Base-by-base conservation (phyloP, 1,140 invertebrate genomes). In the Aphelinus atriplicis region DNA sequence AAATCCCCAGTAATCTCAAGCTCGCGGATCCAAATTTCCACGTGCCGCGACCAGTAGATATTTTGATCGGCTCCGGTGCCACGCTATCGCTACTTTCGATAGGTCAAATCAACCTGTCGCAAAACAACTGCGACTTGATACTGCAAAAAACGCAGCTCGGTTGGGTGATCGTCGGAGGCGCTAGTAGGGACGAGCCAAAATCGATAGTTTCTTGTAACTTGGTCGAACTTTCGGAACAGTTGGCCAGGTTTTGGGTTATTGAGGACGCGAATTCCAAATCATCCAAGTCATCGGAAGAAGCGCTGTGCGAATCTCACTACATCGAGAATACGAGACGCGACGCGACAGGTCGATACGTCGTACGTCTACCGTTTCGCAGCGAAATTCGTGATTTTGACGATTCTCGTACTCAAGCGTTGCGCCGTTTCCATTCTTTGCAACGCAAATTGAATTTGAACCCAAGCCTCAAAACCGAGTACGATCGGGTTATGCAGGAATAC, bases 21-120 rank as follows among this genome's bases (percentile, higher is more conserved):
- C 26, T 69, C 4, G 67, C 67, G 1, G 67, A 69, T 48, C 67
- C 67, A 4, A 2, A 47, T n/a, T 69, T 69, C 48, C 55, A 69
- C 47, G 5, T 5, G 4, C 67, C 67, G 2, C 1, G n/a, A n/a
- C n/a, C n/a, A n/a, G 58, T n/a, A n/a, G n/a, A n/a, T n/a, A n/a
- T n/a, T n/a, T n/a, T n/a, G n/a, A n/a, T n/a, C n/a, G n/a, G n/a
- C 43, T 3, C 61, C 1, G 64, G 64, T 26, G 51, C 64, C 2
- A 66, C 64, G 3, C 4, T 66, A n/a, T 66, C 64, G 3, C 9
- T 66, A 6, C 42, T 66, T 1, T 66, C 48, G 2, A 51, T 66
- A 1, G 64, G 64, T 2, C 64, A 66, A 66, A 51, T 66, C 26
- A 66, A 66, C 4, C 26, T 66, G 42, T 66, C 64, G 48, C 10